Evolutionary conservation across 2,888 invertebrate species (phyloP).

Genomic region (Camptogramma bilineatum): DNA sequence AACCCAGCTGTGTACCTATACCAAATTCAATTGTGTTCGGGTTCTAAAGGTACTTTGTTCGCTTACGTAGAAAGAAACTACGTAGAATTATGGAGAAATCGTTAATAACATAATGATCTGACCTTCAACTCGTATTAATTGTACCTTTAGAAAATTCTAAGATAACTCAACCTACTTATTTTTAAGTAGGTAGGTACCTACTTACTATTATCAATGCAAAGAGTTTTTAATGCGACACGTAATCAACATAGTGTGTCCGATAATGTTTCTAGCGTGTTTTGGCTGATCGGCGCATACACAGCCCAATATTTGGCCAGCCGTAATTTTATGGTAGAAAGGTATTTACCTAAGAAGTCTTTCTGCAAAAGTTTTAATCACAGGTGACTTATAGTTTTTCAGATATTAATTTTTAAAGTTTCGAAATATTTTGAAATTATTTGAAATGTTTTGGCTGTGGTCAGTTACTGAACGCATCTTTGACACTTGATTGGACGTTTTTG

Average conservation of each 20-base stretch:
- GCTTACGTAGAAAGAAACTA: conserved; percentile 17
- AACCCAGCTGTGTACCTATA: conserved; percentile 46
- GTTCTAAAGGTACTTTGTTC: conserved; percentile 31
- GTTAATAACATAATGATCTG: conserved; percentile 19
- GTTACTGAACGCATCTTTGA: too few species aligned
- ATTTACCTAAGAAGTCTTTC: too few species aligned
- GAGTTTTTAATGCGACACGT: conserved; percentile 30
- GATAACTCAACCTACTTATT: conserved; percentile 9
- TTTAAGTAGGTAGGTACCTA: too few species aligned
- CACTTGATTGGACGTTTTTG: too few species aligned
- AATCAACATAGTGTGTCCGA: conserved; percentile 10
- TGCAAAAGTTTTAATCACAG: too few species aligned
- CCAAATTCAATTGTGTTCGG: conserved; percentile 39
- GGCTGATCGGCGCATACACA: too few species aligned
- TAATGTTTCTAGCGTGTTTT: conserved; percentile 5
- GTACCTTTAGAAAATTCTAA: background rate
- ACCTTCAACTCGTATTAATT: conserved; percentile 19
- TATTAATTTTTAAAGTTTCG: too few species aligned
- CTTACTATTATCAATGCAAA: conserved; percentile 16
- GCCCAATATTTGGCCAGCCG: too few species aligned
- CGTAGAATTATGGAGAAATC: conserved; percentile 24
- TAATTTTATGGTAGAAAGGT: too few species aligned
- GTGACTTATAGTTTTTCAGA: too few species aligned
- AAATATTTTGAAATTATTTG: too few species aligned
- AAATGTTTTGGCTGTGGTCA: too few species aligned